Evolutionary conservation across 2,113 vertebrate species (phyloP).

Genomic region (Fulica atra): DNA sequence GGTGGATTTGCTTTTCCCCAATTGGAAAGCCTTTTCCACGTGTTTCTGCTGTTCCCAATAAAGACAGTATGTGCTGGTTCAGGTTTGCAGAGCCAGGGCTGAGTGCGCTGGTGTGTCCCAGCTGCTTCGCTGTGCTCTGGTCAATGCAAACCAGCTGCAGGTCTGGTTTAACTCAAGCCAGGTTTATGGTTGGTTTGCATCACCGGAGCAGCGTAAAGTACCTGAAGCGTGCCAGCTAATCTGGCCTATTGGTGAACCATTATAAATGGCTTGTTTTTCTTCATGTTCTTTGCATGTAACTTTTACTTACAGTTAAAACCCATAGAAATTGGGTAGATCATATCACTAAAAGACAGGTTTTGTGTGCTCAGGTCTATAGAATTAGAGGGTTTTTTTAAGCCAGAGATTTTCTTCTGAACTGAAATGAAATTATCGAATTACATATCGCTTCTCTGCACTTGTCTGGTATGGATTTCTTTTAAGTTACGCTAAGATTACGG

Average conservation of each 20-base stretch:
- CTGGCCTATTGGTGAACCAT: conserved; percentile 55
- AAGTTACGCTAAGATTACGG: not conserved
- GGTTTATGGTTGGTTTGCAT: conserved; percentile 49
- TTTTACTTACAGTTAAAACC: conserved; percentile 26
- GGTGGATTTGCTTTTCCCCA: not conserved
- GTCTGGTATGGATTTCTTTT: not conserved
- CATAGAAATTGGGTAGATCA: not conserved
- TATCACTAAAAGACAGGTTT: not conserved
- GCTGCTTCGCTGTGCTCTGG: conserved; percentile 24
- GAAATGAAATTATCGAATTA: conserved; percentile 13
- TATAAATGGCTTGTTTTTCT: conserved; percentile 50
- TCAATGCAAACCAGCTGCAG: conserved; percentile 37
- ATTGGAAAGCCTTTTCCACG: not conserved
- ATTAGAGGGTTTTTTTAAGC: not conserved
- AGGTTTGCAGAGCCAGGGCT: not conserved
- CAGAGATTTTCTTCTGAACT: not conserved
- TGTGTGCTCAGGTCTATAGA: conserved; percentile 1
- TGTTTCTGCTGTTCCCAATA: not conserved
- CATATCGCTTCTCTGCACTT: not conserved
- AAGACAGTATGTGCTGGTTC: not conserved
- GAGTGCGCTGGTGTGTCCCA: not conserved
- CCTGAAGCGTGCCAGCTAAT: conserved; percentile 48
- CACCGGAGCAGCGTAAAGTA: conserved; percentile 23
- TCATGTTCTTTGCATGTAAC: conserved; percentile 10
- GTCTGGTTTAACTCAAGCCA: conserved; percentile 23